A percentile compares a stretch with the other conserved stretches of the same genome.
phyloP scores from a whole-genome alignment of 2,113 vertebrate species.

The Gobiocypris rarus region DNA sequence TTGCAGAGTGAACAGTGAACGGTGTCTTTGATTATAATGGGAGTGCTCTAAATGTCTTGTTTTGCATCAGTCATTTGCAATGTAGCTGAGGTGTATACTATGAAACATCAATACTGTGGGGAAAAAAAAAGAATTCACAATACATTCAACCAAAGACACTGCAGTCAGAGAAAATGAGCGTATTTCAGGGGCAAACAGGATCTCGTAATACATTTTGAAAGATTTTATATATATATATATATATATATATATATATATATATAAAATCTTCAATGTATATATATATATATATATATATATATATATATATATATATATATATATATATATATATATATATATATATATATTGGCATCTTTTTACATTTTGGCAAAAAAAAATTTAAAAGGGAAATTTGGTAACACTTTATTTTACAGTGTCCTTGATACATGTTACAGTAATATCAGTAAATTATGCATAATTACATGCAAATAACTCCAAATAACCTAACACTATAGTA shows the following conservation, averaged over 20 bases:
- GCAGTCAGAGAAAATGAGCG: background rate
- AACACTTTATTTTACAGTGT: no score
- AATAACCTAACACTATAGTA: no score
- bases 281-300: no score
- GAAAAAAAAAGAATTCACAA: background rate
- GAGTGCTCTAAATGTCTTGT: background rate
- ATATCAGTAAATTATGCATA: no score
- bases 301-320: no score
- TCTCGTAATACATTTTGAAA: background rate
- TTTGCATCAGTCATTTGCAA: background rate
- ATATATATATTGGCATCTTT: background rate
- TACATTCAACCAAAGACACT: slow-evolving; percentile 7
- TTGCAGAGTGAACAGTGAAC: background rate
- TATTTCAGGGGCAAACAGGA: background rate
- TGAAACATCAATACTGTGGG: background rate
- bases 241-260: no score
- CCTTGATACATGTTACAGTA: no score
- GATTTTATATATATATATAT: no score
- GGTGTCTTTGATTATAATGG: background rate
- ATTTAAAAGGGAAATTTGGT: background rate
- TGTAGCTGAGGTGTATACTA: slow-evolving; percentile 12
- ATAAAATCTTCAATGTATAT: no score
- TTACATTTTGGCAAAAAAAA: background rate
- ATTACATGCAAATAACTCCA: no score
- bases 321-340: no score